Evolutionary conservation across 2,113 vertebrate genomes (phyloP).

Genomic region (Microtus oregoni): DNA sequence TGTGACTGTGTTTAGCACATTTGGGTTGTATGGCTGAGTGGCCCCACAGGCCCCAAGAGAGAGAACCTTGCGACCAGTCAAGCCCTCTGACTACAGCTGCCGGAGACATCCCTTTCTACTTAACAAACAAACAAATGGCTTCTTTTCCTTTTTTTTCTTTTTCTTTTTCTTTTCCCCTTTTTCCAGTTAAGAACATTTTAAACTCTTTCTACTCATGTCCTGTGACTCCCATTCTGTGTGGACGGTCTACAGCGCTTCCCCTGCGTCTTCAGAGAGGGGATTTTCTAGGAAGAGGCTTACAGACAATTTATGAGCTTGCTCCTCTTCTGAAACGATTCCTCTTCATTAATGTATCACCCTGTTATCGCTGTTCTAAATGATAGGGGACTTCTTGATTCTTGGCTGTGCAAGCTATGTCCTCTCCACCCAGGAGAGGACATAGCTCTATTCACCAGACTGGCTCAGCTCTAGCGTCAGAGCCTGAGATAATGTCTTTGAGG

Average conservation of each 20-base stretch:
- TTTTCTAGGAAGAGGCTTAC: constrained; percentile 9
- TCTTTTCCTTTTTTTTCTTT: neutral
- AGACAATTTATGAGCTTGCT: neutral
- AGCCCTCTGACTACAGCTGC: constrained; percentile 72
- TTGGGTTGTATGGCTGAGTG: constrained; percentile 75
- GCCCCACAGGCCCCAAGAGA: constrained; percentile 75
- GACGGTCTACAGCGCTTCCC: neutral
- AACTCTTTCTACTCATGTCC: constrained; percentile 74
- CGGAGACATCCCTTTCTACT: constrained; percentile 55
- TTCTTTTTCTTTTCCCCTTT: constrained; percentile 49
- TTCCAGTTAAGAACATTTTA: constrained; percentile 67
- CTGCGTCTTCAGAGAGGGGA: neutral
- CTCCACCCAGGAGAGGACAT: too few species aligned
- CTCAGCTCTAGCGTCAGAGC: neutral
- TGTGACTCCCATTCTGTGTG: constrained; percentile 52
- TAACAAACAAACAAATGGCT: neutral
- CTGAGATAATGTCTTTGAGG: neutral
- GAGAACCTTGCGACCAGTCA: constrained; percentile 75
- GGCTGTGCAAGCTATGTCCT: neutral
- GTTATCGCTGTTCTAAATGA: constrained; percentile 32
- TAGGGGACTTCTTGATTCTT: neutral
- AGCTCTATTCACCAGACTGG: neutral
- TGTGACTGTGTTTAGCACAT: constrained; percentile 69
- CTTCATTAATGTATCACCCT: neutral
- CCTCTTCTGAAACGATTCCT: constrained; percentile 54